These are phyloP conservation scores for Pseudoatta argentina DNA, from an alignment of 1,140 invertebrate genomes.

Conservation along the genomic window DNA sequence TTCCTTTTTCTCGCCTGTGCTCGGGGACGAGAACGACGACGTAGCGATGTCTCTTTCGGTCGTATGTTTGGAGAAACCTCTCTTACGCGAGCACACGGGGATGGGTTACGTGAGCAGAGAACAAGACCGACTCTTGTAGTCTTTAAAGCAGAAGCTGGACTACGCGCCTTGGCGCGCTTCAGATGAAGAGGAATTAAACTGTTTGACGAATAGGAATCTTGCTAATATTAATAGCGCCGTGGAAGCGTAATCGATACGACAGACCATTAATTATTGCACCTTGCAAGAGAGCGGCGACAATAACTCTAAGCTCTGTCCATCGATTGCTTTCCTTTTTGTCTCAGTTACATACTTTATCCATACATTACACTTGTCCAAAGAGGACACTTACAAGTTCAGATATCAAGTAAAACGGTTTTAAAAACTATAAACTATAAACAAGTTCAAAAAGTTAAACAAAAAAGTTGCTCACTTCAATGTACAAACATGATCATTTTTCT, in stretches of 20 bases:
- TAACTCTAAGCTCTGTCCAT: not conserved
- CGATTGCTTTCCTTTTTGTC: not conserved
- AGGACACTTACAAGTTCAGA: not conserved
- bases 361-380: not conserved
- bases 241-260: not conserved
- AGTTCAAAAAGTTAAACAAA: no score
- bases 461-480: no score
- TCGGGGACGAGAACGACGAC: conserved; percentile 6
- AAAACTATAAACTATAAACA: no score
- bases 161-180: not conserved
- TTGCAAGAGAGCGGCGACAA: not conserved
- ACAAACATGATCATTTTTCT: no score
- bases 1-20: conserved; percentile 48
- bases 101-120: conserved; percentile 57
- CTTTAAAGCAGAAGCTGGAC: conserved; percentile 44
- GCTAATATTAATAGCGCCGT: not conserved
- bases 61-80: conserved; percentile 55
- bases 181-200: conserved; percentile 8
- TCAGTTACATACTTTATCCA: not conserved
- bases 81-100: conserved; percentile 34
- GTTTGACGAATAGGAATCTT: not conserved
- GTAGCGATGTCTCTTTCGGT: conserved; percentile 56
- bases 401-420: not conserved
- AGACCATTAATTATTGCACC: not conserved
- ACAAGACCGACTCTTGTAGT: conserved; percentile 8